A percentile compares a stretch with the other conserved stretches of the same genome.
Evolutionary conservation across 2,113 vertebrate species (phyloP).

Genomic region (Periophthalmodon schlosseri): DNA sequence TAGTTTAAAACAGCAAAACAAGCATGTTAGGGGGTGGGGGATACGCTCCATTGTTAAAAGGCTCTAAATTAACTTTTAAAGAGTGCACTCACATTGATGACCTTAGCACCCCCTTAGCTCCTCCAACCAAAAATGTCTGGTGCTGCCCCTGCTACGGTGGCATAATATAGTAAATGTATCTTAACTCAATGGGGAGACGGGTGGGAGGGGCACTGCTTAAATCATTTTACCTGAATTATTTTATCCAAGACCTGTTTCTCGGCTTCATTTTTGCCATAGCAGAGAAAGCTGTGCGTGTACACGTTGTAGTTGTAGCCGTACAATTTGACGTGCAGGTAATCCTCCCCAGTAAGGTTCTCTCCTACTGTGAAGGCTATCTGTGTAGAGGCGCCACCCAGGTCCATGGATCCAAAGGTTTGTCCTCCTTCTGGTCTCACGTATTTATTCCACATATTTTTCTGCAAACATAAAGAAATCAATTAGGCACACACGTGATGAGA

Average conservation of each 20-base stretch:
- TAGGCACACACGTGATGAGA: background rate
- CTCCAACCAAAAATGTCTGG: too few species aligned
- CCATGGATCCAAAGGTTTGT: slow-evolving; percentile 87
- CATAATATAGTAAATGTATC: background rate
- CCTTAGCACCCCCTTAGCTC: too few species aligned
- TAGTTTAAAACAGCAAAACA: too few species aligned
- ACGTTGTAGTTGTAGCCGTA: slow-evolving; percentile 89
- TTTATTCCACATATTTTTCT: slow-evolving; percentile 87
- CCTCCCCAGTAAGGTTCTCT: slow-evolving; percentile 40
- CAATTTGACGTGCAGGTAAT: slow-evolving; percentile 79
- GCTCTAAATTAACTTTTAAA: too few species aligned
- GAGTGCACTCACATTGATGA: too few species aligned
- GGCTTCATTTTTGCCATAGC: slow-evolving; percentile 91
- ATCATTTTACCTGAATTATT: slow-evolving; percentile 77
- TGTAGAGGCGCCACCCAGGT: slow-evolving; percentile 93
- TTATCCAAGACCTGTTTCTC: slow-evolving; percentile 83
- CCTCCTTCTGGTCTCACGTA: slow-evolving; percentile 81
- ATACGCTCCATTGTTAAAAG: too few species aligned
- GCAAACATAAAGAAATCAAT: slow-evolving; percentile 18
- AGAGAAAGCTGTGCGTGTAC: slow-evolving; percentile 93
- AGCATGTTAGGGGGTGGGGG: too few species aligned
- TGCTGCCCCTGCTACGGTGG: background rate
- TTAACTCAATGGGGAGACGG: background rate
- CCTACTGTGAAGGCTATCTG: slow-evolving; percentile 86
- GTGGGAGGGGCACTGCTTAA: background rate